A percentile compares a stretch with the other conserved stretches of the same genome.
Conservation (phyloP, 2,113 vertebrate genomes). For the Rana temporaria region DNA sequence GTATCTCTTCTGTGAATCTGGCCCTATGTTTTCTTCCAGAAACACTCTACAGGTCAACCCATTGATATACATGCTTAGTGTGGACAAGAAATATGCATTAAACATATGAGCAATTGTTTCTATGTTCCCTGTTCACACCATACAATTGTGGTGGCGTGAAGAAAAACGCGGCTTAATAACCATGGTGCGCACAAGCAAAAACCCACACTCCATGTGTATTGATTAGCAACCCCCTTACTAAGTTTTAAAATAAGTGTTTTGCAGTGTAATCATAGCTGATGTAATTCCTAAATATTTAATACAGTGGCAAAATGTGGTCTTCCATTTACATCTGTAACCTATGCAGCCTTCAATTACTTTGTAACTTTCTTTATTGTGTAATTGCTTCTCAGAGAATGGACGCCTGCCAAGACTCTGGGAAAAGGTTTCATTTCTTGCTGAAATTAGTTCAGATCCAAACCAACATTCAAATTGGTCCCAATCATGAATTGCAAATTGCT, state of each 20-base stretch:
- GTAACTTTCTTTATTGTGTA: conserved; percentile 38
- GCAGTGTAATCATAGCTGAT: background rate
- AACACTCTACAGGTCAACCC: no score
- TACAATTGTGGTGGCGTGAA: no score
- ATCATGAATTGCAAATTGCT: conserved; percentile 54
- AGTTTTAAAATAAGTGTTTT: background rate
- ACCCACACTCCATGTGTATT: no score
- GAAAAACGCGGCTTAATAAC: no score
- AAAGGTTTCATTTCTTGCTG: conserved; percentile 35
- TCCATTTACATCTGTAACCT: conserved; percentile 30
- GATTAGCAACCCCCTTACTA: no score
- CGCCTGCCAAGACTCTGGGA: conserved; percentile 37
- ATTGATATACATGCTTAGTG: no score
- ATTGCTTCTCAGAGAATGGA: conserved; percentile 41
- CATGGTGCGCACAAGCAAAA: no score
- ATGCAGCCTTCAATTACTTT: conserved; percentile 38
- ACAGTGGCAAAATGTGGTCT: conserved; percentile 8
- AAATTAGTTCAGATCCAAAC: conserved; percentile 47
- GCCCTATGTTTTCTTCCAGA: no score
- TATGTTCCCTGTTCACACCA: no score
- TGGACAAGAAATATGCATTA: no score
- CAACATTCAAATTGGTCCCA: conserved; percentile 46
- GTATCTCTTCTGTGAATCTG: no score
- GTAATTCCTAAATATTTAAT: conserved; percentile 7
- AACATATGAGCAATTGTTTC: no score